Evolutionary conservation across 2,888 invertebrate genomes (phyloP).

Genomic region (Malacosoma neustria): DNA sequence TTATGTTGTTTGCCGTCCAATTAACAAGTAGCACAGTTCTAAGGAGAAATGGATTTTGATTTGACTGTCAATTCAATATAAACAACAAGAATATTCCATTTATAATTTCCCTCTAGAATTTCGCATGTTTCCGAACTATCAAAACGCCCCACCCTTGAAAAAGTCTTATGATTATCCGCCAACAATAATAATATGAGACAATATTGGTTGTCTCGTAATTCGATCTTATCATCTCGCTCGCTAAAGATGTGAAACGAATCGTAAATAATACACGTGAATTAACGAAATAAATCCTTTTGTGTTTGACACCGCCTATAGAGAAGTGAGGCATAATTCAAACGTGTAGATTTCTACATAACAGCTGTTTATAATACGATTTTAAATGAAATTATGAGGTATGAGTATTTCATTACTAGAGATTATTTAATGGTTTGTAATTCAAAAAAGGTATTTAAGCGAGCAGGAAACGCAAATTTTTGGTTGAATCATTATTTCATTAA

Average conservation of each 20-base stretch:
- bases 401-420: too few relatives aligned
- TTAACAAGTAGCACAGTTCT: constrained; percentile 24
- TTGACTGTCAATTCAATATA: constrained; percentile 19
- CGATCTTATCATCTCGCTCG: constrained; percentile 50
- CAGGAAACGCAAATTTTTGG: too few relatives aligned
- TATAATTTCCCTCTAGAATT: neutral
- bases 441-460: too few relatives aligned
- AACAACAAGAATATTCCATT: constrained; percentile 1
- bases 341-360: constrained; percentile 12
- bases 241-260: constrained; percentile 62
- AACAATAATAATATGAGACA: constrained; percentile 62
- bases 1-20: constrained; percentile 48
- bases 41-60: constrained; percentile 29
- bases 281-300: constrained; percentile 57
- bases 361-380: constrained; percentile 14
- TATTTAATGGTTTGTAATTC: too few relatives aligned
- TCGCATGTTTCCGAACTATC: neutral
- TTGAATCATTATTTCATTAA: too few relatives aligned
- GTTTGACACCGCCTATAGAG: constrained; percentile 20
- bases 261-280: constrained; percentile 65
- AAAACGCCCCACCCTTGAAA: constrained; percentile 14
- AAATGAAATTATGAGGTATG: too few relatives aligned
- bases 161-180: constrained; percentile 35
- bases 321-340: constrained; percentile 22
- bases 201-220: constrained; percentile 60